These are phyloP conservation scores for Sarcophaga subvicina DNA, from an alignment of 2,888 invertebrate species.

Conservation along the genomic window DNA sequence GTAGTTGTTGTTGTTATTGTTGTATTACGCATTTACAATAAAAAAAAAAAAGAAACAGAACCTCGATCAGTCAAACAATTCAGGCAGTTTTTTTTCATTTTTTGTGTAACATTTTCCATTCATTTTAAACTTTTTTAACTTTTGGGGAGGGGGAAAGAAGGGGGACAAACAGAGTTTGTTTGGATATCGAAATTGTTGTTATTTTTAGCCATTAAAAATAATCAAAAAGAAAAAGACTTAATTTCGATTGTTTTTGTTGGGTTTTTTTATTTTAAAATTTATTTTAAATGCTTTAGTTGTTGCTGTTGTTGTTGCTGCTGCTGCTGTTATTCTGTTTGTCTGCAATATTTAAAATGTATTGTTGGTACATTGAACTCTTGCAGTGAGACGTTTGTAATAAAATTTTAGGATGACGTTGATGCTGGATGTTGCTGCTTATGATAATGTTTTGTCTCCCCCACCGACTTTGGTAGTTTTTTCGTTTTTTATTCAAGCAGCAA, in stretches of 20 bases:
- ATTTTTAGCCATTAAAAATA: not conserved
- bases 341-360: conserved; percentile 32
- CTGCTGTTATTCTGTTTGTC: not conserved
- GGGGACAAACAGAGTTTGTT: not conserved
- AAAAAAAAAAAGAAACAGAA: not conserved
- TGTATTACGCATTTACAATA: conserved; percentile 40
- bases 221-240: conserved; percentile 12
- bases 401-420: conserved; percentile 19
- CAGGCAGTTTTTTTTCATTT: not conserved
- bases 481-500: conserved; percentile 34
- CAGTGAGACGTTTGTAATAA: conserved; percentile 29
- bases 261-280: conserved; percentile 20
- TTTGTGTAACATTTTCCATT: not conserved
- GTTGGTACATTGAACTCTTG: conserved; percentile 60
- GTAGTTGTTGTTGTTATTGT: conserved; percentile 7
- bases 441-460: conserved; percentile 42
- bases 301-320: not conserved
- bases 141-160: not conserved
- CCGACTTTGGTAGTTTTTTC: not conserved
- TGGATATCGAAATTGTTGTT: not conserved
- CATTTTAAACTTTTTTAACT: not conserved
- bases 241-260: conserved; percentile 47
- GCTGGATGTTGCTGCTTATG: not conserved
- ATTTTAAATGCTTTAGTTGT: not conserved
- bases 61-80: conserved; percentile 38